Conservation (phyloP, 2,888 invertebrate genomes). For the Lordiphosa andalusiaca region DNA sequence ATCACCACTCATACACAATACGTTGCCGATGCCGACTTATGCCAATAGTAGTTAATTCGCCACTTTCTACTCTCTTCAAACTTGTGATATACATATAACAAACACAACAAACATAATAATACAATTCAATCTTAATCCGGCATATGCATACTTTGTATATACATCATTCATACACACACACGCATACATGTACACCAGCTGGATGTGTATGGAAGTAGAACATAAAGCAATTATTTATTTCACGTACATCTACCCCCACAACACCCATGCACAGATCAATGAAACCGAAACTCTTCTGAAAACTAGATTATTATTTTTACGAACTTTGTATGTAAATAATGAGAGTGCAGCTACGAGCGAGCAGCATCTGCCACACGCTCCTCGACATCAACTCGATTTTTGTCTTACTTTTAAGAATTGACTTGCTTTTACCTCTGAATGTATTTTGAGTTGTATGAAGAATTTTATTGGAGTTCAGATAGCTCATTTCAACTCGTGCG, state of each 20-base stretch:
- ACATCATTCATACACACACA: conserved; percentile 7
- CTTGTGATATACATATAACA: conserved; percentile 65
- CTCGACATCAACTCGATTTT: too few species aligned
- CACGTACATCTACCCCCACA: conserved; percentile 1
- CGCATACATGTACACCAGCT: conserved; percentile 7
- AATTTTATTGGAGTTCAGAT: too few species aligned
- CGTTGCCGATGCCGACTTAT: conserved; percentile 25
- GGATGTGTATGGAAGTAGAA: conserved; percentile 4
- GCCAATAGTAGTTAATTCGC: conserved; percentile 62
- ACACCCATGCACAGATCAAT: conserved; percentile 4
- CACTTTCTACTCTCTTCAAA: conserved; percentile 68
- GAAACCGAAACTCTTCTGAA: neutral
- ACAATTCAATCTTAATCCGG: conserved; percentile 14
- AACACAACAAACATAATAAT: conserved; percentile 25
- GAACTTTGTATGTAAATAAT: neutral
- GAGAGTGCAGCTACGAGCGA: neutral
- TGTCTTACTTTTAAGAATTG: too few species aligned
- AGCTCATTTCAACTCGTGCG: too few species aligned
- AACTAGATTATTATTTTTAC: neutral
- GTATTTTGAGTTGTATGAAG: too few species aligned
- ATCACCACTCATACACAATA: conserved; percentile 3
- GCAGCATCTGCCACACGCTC: too few species aligned
- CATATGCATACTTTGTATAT: conserved; percentile 11
- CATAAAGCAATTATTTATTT: conserved; percentile 21
- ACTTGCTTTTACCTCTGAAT: too few species aligned